Percentiles rank a stretch among this genome's conserved stretches.
These are phyloP conservation scores for Agriopis marginaria DNA, from an alignment of 2,888 invertebrate genomes.

Conservation along the genomic window DNA sequence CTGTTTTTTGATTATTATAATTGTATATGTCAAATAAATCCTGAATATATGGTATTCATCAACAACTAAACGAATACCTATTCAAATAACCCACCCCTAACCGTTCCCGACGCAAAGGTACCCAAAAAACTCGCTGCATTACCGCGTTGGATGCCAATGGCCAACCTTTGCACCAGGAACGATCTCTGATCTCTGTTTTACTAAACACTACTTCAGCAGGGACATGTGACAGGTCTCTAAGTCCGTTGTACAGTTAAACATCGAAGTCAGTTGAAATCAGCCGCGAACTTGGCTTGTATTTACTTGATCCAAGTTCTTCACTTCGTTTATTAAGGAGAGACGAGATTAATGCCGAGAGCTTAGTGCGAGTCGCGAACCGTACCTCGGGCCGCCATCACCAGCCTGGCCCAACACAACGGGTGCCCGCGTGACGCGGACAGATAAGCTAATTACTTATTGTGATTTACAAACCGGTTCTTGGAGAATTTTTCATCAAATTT, in stretches of 20 bases:
- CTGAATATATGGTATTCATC: too few species aligned
- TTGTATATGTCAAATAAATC: too few species aligned
- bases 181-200: too few species aligned
- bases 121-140: too few species aligned
- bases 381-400: slow-evolving; percentile 43
- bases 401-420: slow-evolving; percentile 52
- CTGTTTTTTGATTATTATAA: too few species aligned
- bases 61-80: too few species aligned
- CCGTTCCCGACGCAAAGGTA: too few species aligned
- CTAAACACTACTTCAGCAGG: too few species aligned
- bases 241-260: slow-evolving; percentile 20
- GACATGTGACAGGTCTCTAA: background rate
- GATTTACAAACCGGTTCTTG: slow-evolving; percentile 72
- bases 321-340: slow-evolving; percentile 75
- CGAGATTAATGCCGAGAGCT: slow-evolving; percentile 75
- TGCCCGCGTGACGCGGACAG: slow-evolving; percentile 73
- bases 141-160: too few species aligned
- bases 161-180: too few species aligned
- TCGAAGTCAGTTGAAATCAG: slow-evolving; percentile 47
- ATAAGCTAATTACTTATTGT: slow-evolving; percentile 83
- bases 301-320: slow-evolving; percentile 71
- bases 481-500: slow-evolving; percentile 75
- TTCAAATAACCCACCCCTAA: too few species aligned
- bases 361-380: slow-evolving; percentile 69
- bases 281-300: slow-evolving; percentile 62